Evolutionary conservation across 2,888 invertebrate genomes (phyloP).

Genomic region (Byasa hedistus): DNA sequence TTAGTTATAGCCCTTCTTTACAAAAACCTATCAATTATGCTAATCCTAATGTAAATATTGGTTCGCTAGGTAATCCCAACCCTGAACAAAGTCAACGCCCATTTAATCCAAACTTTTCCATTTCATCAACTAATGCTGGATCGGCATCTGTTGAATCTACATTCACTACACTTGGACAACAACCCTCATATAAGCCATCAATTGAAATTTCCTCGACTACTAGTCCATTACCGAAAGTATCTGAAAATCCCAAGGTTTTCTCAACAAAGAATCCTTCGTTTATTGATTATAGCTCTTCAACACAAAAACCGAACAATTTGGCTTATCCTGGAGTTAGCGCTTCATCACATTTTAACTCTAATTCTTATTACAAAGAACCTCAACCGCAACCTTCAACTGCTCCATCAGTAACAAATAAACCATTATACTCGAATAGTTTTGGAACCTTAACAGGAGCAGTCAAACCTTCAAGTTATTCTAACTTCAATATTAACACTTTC

Average conservation of each 20-base stretch:
- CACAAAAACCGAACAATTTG: not conserved
- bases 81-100: not conserved
- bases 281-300: not conserved
- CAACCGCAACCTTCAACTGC: constrained; percentile 5
- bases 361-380: not conserved
- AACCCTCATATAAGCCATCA: not conserved
- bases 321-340: not conserved
- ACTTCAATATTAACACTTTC: constrained; percentile 1
- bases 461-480: constrained; percentile 4
- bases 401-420: constrained; percentile 11
- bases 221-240: not conserved
- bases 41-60: not conserved
- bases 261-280: not conserved
- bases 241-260: too few relatives aligned
- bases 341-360: not conserved
- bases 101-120: not conserved
- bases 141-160: not conserved
- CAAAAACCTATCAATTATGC: not conserved
- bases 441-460: constrained; percentile 18
- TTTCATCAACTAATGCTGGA: not conserved
- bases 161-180: not conserved
- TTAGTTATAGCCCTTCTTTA: not conserved
- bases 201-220: not conserved
- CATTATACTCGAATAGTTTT: constrained; percentile 13
- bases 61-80: not conserved